A percentile compares a stretch with the other conserved stretches of the same genome.
These are phyloP conservation scores for Panthera tigris DNA, from an alignment of 2,113 vertebrate species.

Conservation along the genomic window DNA sequence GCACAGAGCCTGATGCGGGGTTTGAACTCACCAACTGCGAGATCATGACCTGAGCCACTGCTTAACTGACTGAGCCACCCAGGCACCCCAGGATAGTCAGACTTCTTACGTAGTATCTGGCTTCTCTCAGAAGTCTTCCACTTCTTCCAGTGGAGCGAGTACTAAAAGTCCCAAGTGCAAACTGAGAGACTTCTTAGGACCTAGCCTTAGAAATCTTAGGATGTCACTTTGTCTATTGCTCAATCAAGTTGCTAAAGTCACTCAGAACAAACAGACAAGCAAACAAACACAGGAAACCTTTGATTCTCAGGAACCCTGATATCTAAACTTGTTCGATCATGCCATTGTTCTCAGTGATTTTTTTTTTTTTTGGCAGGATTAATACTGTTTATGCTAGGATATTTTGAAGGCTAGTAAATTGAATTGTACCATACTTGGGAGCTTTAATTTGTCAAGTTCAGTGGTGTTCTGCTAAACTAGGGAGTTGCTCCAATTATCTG, in stretches of 20 bases:
- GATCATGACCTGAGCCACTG: too few species aligned
- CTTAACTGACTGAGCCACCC: too few species aligned
- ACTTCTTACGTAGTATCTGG: background rate
- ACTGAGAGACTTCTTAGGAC: background rate
- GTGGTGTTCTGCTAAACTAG: background rate
- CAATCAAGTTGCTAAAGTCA: background rate
- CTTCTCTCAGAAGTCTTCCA: background rate
- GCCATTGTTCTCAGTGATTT: background rate
- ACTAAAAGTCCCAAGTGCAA: background rate
- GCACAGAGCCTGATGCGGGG: too few species aligned
- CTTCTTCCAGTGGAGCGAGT: background rate
- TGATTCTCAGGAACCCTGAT: background rate
- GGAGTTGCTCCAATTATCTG: background rate
- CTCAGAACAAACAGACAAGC: too few species aligned
- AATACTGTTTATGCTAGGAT: background rate
- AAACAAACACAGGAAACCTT: too few species aligned
- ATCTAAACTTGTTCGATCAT: background rate
- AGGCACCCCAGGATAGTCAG: background rate
- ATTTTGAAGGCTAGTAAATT: background rate
- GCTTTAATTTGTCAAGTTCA: background rate
- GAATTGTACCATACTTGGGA: background rate
- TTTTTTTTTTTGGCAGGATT: background rate
- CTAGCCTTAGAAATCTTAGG: background rate
- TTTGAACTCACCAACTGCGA: too few species aligned
- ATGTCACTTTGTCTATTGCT: background rate